A percentile compares a stretch with the other conserved stretches of the same genome.
These are phyloP conservation scores for Grammomys surdaster DNA, from an alignment of 2,113 vertebrate species.

Conservation along the genomic window DNA sequence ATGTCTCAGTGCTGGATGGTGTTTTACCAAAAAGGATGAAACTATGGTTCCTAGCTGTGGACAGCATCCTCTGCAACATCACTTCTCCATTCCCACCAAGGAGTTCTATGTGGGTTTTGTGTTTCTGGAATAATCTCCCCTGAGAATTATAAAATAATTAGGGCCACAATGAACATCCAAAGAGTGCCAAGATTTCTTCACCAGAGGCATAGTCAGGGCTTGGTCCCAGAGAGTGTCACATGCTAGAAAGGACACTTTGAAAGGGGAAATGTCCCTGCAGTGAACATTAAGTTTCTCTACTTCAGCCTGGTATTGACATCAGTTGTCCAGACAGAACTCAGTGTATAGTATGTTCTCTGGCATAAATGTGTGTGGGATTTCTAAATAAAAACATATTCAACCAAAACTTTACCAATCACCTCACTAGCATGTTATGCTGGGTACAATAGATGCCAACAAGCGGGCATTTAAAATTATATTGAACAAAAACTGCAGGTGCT, in stretches of 20 bases:
- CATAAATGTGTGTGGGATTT: not conserved
- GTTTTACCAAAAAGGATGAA: not conserved
- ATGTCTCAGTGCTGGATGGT: not conserved
- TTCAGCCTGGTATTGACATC: not conserved
- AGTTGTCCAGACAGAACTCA: not conserved
- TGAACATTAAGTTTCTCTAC: not conserved
- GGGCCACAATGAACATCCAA: not conserved
- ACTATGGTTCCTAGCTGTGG: not conserved
- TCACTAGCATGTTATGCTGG: not conserved
- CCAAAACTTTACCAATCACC: not conserved
- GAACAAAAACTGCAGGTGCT: not conserved
- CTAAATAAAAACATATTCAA: slow-evolving; percentile 21
- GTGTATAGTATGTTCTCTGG: not conserved
- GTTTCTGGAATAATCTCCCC: slow-evolving; percentile 10
- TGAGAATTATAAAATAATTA: not conserved
- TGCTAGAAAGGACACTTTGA: not conserved
- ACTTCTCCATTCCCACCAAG: not conserved
- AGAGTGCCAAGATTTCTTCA: slow-evolving; percentile 22
- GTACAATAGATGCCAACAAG: not conserved
- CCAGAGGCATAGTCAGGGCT: not conserved
- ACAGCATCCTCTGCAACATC: not conserved
- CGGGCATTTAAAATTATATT: slow-evolving; percentile 33
- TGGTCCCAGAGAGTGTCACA: not conserved
- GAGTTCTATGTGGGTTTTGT: not conserved
- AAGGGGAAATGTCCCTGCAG: not conserved